Base-by-base conservation (phyloP, 2,888 invertebrate species). In the Lasioglossum calceatum region DNA sequence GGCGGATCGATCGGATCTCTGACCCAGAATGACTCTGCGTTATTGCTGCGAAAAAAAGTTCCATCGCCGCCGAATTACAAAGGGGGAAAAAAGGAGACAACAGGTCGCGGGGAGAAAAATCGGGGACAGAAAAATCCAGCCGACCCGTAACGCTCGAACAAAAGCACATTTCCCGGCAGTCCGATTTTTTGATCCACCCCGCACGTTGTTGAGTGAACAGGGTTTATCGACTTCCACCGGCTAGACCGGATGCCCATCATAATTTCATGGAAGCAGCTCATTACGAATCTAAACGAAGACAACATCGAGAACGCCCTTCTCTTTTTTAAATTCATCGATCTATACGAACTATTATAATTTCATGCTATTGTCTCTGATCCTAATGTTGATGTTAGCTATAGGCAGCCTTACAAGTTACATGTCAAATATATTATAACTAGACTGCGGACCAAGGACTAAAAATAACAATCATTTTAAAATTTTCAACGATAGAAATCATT, bases 181-280 rank as follows among this genome's bases (percentile, higher is more conserved):
- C 12, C 50, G 64, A 44, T 61, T 78, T 79, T 67, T 72, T 23
- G 85, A 90, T 82, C 72, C 88, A 54, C 0, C 10, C 23, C 3
- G 54, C n/a, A n/a, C 58, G 58, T 12, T 58, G n/a, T 1, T 8
- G n/a, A n/a, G 58, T 3, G n/a, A n/a, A 58, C n/a, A 12, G n/a
- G 4, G n/a, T 12, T n/a, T n/a, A 58, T 58, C n/a, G 12, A 4
- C n/a, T n/a, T 58, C 12, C 4, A 58, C 58, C n/a, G 10, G n/a
- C 58, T 12, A 58, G 12, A 58, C 58, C 4, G n/a, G n/a, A 58
- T 58, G 10, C 4, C 58, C n/a, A 58, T 58, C 58, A 58, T 58
- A 58, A 58, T 58, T 58, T 58, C n/a, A n/a, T 10, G 54, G 1
- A n/a, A 54, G 54, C 10, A 54, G 8, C n/a, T 10, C 23, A n/a